A percentile compares a stretch with the other conserved stretches of the same genome.
Conservation (phyloP, 2,888 invertebrate species). For the Monochamus alternatus region DNA sequence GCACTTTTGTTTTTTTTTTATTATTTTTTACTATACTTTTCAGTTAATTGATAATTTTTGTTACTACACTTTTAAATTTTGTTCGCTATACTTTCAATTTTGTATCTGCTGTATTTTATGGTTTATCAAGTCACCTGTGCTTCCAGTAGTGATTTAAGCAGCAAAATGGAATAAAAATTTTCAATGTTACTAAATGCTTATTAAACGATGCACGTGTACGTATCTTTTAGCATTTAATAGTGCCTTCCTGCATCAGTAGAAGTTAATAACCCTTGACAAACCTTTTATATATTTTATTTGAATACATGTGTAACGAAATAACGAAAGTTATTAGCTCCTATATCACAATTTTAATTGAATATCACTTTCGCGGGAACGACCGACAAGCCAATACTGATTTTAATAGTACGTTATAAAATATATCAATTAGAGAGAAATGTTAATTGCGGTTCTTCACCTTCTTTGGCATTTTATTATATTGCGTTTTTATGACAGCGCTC, state of each 20-base stretch:
- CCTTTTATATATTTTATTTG: slow-evolving; percentile 1
- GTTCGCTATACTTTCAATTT: too few species aligned
- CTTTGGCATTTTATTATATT: slow-evolving; percentile 48
- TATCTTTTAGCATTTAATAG: neutral
- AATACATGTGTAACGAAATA: slow-evolving; percentile 14
- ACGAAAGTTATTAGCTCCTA: slow-evolving; percentile 14
- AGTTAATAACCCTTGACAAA: slow-evolving; percentile 5
- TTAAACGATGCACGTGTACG: neutral
- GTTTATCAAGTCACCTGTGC: too few species aligned
- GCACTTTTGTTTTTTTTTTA: too few species aligned
- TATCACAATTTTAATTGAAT: slow-evolving; percentile 26
- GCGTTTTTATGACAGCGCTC: slow-evolving; percentile 37
- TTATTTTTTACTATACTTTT: too few species aligned
- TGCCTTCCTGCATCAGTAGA: neutral
- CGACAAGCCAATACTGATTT: slow-evolving; percentile 39
- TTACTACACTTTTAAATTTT: too few species aligned
- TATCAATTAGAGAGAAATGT: slow-evolving; percentile 49
- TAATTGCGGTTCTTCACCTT: slow-evolving; percentile 47
- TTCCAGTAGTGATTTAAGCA: too few species aligned
- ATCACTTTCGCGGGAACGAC: slow-evolving; percentile 24
- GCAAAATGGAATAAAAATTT: neutral
- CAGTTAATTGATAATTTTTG: too few species aligned
- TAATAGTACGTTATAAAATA: slow-evolving; percentile 47
- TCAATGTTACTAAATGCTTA: neutral
- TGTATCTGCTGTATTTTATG: too few species aligned